Evolutionary conservation across 2,888 invertebrate species (phyloP).

Genomic region (Dioctria linearis): DNA sequence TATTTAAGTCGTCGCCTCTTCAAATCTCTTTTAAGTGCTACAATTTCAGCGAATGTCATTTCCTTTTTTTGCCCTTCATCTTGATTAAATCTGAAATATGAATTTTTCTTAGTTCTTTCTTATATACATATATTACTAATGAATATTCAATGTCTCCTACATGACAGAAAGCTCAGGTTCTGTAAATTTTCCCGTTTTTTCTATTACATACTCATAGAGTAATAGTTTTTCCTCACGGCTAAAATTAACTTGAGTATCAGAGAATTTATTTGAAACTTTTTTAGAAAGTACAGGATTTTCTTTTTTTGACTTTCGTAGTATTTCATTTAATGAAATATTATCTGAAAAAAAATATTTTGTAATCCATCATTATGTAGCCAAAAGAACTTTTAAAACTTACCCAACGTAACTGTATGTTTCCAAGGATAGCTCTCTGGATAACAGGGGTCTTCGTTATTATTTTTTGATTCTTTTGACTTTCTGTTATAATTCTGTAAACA

Average conservation of each 20-base stretch:
- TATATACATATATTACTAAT: not conserved
- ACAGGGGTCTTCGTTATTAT: constrained; percentile 48
- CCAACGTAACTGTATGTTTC: constrained; percentile 60
- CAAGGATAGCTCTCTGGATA: constrained; percentile 60
- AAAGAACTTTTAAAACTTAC: constrained; percentile 55
- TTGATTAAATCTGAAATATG: constrained; percentile 11
- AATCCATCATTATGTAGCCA: not conserved
- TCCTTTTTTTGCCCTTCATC: constrained; percentile 54
- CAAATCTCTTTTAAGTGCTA: constrained; percentile 65
- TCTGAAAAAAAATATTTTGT: constrained; percentile 24
- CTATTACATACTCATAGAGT: constrained; percentile 65
- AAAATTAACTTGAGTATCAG: constrained; percentile 64
- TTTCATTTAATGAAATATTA: not conserved
- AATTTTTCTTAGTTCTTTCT: too few species aligned
- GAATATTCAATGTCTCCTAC: constrained; percentile 61
- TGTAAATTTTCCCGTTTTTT: constrained; percentile 61
- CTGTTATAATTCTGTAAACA: not conserved
- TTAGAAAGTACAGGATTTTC: too few species aligned
- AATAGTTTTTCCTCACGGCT: constrained; percentile 62
- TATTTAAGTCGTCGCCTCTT: constrained; percentile 64
- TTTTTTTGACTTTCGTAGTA: constrained; percentile 4
- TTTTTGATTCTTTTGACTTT: not conserved
- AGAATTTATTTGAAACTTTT: constrained; percentile 60
- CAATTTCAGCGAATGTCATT: constrained; percentile 65
- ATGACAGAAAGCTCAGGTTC: constrained; percentile 61